Evolutionary conservation across 1,140 invertebrate species (phyloP).

Genomic region (Homarus americanus): DNA sequence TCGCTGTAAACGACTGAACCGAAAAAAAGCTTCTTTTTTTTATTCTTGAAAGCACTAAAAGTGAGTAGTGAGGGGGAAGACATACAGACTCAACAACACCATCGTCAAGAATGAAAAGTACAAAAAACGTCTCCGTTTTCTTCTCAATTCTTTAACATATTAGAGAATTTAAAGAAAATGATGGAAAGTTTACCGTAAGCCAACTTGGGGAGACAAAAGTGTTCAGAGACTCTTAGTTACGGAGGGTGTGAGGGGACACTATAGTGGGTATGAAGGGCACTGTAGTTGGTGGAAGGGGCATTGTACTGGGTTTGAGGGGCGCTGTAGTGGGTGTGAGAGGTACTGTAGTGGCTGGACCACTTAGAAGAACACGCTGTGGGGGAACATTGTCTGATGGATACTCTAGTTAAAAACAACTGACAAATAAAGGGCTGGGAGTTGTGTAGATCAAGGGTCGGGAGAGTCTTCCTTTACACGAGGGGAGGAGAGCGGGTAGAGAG

Average conservation of each 20-base stretch:
- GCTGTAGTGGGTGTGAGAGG: too few relatives aligned
- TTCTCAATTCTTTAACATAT: neutral
- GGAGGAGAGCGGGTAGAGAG: neutral
- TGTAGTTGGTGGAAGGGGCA: too few relatives aligned
- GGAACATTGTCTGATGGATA: too few relatives aligned
- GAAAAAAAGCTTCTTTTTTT: too few relatives aligned
- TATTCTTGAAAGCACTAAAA: too few relatives aligned
- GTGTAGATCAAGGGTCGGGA: too few relatives aligned
- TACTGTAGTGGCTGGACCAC: too few relatives aligned
- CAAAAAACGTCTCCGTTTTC: conserved; percentile 5
- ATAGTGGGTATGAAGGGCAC: neutral
- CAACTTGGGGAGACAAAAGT: neutral
- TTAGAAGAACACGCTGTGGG: too few relatives aligned
- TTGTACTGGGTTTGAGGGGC: neutral
- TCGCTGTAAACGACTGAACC: too few relatives aligned
- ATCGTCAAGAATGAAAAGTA: neutral
- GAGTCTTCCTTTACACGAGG: too few relatives aligned
- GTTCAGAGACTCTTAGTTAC: neutral
- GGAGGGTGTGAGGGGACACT: neutral
- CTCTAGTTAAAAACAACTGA: too few relatives aligned
- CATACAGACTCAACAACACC: neutral
- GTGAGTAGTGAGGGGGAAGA: neutral
- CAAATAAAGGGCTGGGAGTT: too few relatives aligned
- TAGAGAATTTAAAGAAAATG: neutral
- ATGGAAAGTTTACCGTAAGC: neutral